phyloP scores from a whole-genome alignment of 2,113 vertebrate genomes.

The Semnornis frantzii region DNA sequence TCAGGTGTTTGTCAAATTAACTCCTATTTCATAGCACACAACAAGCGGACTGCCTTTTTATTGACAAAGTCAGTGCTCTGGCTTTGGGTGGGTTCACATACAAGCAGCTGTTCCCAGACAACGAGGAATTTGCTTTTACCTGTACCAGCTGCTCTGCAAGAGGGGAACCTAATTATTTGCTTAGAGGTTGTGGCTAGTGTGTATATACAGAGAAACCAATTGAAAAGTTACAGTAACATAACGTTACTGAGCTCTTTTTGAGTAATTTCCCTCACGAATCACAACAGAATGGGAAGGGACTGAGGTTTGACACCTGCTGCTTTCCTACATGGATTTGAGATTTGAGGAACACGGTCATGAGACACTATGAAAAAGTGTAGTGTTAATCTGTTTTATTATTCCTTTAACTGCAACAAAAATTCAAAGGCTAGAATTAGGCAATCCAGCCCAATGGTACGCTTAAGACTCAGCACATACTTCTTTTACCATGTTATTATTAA shows the following conservation, averaged over 20 bases:
- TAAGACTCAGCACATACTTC: background rate
- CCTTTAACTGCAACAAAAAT: background rate
- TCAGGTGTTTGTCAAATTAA: background rate
- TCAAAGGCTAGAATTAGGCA: background rate
- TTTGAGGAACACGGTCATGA: background rate
- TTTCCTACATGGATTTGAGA: background rate
- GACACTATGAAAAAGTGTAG: background rate
- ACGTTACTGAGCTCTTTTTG: background rate
- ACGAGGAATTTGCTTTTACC: background rate
- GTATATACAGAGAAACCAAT: background rate
- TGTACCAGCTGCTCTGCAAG: background rate
- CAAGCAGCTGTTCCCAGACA: background rate
- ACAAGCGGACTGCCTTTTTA: background rate
- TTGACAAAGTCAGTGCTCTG: background rate
- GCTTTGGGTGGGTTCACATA: background rate
- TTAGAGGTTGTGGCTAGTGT: background rate
- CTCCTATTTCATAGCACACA: background rate
- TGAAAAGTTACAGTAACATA: background rate
- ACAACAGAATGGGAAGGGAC: background rate
- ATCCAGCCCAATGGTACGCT: background rate
- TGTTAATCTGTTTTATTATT: background rate
- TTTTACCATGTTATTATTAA: background rate
- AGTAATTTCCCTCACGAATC: background rate
- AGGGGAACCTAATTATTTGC: background rate
- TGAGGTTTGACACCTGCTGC: background rate